These are phyloP conservation scores for Agriopis leucophaearia DNA, from an alignment of 2,888 invertebrate species.

Conservation along the genomic window DNA sequence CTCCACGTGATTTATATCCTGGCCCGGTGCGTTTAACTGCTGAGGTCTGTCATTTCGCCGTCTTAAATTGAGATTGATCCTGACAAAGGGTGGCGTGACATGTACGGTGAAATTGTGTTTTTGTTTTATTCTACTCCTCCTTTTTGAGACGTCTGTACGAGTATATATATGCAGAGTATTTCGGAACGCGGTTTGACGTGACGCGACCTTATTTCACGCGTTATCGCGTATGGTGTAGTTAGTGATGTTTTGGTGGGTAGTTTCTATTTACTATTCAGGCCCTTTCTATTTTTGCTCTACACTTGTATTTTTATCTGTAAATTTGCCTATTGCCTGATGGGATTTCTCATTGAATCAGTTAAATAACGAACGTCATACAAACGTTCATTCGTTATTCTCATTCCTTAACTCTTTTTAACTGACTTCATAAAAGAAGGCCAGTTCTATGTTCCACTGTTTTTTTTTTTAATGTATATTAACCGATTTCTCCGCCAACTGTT, in stretches of 20 bases:
- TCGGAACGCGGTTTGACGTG: constrained; percentile 48
- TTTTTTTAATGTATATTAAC: too few species aligned
- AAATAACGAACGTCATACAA: too few species aligned
- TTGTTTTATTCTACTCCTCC: constrained; percentile 65
- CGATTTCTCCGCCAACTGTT: too few species aligned
- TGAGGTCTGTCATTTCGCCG: constrained; percentile 82
- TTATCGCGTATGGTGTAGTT: constrained; percentile 43
- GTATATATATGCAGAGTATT: constrained; percentile 55
- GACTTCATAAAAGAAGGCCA: too few species aligned
- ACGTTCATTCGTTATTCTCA: too few species aligned
- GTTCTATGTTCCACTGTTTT: too few species aligned
- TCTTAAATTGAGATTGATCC: constrained; percentile 86
- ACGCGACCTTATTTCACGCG: constrained; percentile 50
- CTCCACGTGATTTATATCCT: constrained; percentile 80
- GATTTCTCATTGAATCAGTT: too few species aligned
- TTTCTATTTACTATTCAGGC: constrained; percentile 25
- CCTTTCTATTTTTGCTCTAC: neutral
- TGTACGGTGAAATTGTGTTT: constrained; percentile 66
- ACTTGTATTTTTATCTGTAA: neutral
- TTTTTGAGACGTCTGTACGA: constrained; percentile 49
- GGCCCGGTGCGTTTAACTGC: constrained; percentile 84
- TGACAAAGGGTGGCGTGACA: constrained; percentile 69
- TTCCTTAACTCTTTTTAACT: too few species aligned
- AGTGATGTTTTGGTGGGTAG: constrained; percentile 23
- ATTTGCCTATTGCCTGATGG: too few species aligned